These are phyloP conservation scores for Dipus sagitta DNA, from an alignment of 2,797 vertebrate species.

Conservation along the genomic window DNA sequence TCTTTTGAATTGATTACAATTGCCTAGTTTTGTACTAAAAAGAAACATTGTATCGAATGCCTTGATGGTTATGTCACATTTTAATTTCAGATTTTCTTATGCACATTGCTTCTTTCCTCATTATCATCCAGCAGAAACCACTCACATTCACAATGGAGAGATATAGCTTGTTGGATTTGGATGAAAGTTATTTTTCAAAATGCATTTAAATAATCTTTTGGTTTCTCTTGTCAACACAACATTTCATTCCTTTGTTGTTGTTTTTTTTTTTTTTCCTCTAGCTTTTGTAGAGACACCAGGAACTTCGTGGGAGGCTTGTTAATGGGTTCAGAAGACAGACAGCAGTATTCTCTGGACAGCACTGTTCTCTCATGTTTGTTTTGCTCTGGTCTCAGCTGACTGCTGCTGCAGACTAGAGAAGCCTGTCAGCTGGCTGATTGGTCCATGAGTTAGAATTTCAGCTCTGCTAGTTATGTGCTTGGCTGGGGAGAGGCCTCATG, in stretches of 20 bases:
- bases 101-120: not conserved
- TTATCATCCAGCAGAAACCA: not conserved
- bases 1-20: conserved; percentile 11
- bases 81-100: conserved; percentile 4
- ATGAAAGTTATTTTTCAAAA: conserved; percentile 31
- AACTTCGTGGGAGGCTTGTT: not conserved
- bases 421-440: not conserved
- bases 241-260: not conserved
- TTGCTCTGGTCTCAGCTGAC: not conserved
- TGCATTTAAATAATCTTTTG: not conserved
- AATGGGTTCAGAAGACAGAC: not conserved
- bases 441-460: conserved; percentile 21
- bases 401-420: not conserved
- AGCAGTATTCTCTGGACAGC: not conserved
- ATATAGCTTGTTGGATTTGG: not conserved
- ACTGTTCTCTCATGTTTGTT: not conserved
- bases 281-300: not conserved
- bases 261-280: not conserved
- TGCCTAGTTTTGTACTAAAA: not conserved
- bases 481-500: not conserved
- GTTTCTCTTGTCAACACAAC: not conserved
- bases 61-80: not conserved
- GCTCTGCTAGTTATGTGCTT: not conserved
- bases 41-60: not conserved
- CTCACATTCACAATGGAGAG: not conserved